phyloP scores from a whole-genome alignment of 2,113 vertebrate genomes.

The Microcebus tavaratra region DNA sequence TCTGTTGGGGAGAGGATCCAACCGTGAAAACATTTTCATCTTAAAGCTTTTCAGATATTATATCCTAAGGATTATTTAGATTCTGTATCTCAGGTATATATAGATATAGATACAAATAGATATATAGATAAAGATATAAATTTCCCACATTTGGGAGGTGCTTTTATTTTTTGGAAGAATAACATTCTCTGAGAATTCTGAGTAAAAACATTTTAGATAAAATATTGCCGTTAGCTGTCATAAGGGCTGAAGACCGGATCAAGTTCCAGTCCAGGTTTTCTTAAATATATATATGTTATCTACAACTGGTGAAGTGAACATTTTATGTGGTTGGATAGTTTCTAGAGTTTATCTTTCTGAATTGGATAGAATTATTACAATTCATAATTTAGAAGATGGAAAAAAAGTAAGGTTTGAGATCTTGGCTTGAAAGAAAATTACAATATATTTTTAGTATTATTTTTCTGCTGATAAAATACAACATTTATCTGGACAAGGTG shows the following conservation, averaged over 20 bases:
- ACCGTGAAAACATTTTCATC: background rate
- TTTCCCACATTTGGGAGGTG: background rate
- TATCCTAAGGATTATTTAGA: background rate
- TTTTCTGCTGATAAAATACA: background rate
- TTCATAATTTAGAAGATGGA: constrained; percentile 16
- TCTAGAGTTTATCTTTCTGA: background rate
- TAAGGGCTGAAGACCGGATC: background rate
- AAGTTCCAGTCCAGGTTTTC: background rate
- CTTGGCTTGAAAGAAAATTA: background rate
- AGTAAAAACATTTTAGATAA: background rate
- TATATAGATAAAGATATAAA: background rate
- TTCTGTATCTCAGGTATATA: background rate
- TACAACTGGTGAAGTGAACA: background rate
- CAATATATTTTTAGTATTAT: background rate
- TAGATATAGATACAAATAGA: background rate
- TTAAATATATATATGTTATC: background rate
- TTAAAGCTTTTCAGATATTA: background rate
- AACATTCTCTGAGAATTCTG: background rate
- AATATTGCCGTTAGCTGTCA: background rate
- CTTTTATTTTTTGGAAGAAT: background rate
- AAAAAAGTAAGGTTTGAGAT: background rate
- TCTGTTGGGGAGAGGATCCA: background rate
- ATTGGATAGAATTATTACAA: background rate
- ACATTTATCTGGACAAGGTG: background rate
- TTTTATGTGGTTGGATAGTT: background rate